Evolutionary conservation across 2,113 vertebrate genomes (phyloP).

Genomic region (Odontophorus gujanensis): DNA sequence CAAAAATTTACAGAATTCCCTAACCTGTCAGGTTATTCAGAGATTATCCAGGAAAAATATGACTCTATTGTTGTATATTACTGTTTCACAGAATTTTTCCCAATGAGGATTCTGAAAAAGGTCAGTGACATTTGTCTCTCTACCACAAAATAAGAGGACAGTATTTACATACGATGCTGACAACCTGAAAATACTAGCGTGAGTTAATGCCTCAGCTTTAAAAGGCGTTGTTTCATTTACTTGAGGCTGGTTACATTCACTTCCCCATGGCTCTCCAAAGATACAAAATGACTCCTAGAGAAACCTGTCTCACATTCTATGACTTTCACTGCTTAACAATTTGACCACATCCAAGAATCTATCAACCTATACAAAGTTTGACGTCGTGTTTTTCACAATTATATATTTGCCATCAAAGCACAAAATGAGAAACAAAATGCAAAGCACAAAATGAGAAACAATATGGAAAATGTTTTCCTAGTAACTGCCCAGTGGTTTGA

Average conservation of each 20-base stretch:
- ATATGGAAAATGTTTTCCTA: not conserved
- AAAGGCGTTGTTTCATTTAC: not conserved
- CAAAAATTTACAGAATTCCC: not conserved
- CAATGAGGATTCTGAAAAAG: not conserved
- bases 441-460: not conserved
- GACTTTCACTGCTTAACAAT: not conserved
- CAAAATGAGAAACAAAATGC: not conserved
- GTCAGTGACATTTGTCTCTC: not conserved
- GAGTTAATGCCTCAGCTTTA: not conserved
- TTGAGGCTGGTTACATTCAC: not conserved
- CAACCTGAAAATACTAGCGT: not conserved
- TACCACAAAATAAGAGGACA: not conserved
- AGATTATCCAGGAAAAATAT: not conserved
- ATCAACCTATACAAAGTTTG: not conserved
- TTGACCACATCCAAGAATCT: not conserved
- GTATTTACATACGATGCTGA: not conserved
- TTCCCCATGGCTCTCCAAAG: not conserved
- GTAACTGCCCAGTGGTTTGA: not conserved
- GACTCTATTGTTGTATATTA: not conserved
- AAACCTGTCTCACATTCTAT: not conserved
- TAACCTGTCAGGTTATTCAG: not conserved
- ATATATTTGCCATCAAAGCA: not conserved
- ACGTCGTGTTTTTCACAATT: not conserved
- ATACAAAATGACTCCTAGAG: not conserved
- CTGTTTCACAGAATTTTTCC: not conserved